Evolutionary conservation across 2,888 invertebrate genomes (phyloP), one percentile per base, ranked within the genome.

Genomic region (Meteorus cinctellus): DNA sequence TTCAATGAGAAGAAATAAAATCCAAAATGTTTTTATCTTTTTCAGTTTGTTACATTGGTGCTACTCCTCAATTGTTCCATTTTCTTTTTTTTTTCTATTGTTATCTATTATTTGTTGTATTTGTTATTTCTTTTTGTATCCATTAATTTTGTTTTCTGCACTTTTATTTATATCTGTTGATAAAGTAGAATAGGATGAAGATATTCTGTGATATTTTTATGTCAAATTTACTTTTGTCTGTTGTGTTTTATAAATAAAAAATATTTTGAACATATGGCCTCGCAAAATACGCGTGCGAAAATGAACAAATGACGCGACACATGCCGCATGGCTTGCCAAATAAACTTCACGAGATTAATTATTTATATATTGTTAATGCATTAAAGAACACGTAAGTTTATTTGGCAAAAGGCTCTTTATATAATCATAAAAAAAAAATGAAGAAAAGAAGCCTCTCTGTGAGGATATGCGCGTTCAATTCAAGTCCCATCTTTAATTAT

Each of bases 221-320:
- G 24, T 24, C 24, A 24, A 24, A 24, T 24, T 24, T 24, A 24
- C 0, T 24, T 24, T 24, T 24, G 24, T 24, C 24, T 27, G 24
- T 65, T 36, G 59, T 45, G 41, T 19, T n/a, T 10, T 8, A 36
- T 59, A 24, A 69, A n/a, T 41, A 62, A 63, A 51, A 60, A 36
- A 36, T n/a, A 8, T 16, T 67, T 72, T 6, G 60, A 65, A 62
- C 48, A 72, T 77, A 78, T 86, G 86, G 86, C 87, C 89, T 87
- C 88, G 87, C 89, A 88, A 88, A 41, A 86, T 86, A 87, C 86
- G 89, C 86, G 88, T 89, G 89, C 89, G 84, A 89, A 82, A 89
- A 89, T 89, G 89, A 89, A 89, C 84, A 89, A 89, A 89, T 89
- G 89, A 88, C 89, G 82, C 89, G 87, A 88, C 89, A 89, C 88